Base-by-base conservation (phyloP, 2,797 vertebrate genomes). In the Melanogrammus aeglefinus region DNA sequence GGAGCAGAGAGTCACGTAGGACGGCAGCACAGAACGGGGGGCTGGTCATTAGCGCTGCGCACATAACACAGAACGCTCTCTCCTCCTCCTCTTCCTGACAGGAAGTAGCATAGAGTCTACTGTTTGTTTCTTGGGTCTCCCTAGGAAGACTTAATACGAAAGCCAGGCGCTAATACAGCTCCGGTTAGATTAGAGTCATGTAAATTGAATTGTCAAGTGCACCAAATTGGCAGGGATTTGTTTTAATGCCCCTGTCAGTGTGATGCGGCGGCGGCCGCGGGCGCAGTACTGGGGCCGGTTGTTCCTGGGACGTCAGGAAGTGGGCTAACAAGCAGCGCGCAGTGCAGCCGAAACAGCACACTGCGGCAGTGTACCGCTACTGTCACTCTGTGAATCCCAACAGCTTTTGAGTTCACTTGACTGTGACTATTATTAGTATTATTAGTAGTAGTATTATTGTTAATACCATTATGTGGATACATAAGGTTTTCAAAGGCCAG, bases 1-100 rank as follows among this genome's bases (percentile, higher is more conserved):
- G 14, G 66, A 73, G 39, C 77, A 81, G n/a, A 87, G 87, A 91
- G 91, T 92, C 92, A 91, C 90, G 87, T 90, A 90, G 88, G 89
- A 93, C 91, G 88, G 78, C 84, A 90, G 88, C 89, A 88, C 78
- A 80, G 87, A 83, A 81, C 73, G 84, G 84, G 91, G 91, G 91
- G 88, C 90, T 91, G 88, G 91, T 91, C 90, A 81, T 77, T 87
- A 78, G 83, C 83, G 87, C 79, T 85, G 85, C 78, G 88, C 87
- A 83, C 88, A 72, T 82, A 85, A 87, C 79, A 31, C 13, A 4
- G 87, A 85, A 80, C 72, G 33, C 80, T 77, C 82, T 76, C 76
- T 78, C 76, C 80, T 77, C 77, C 36, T 78, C 76, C 80, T 78
- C 76, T 66, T 81, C 71, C 75, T 82, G 75, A 79, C 78, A 80